phyloP scores from a whole-genome alignment of 2,113 vertebrate species.

The Oryzias woworae region DNA sequence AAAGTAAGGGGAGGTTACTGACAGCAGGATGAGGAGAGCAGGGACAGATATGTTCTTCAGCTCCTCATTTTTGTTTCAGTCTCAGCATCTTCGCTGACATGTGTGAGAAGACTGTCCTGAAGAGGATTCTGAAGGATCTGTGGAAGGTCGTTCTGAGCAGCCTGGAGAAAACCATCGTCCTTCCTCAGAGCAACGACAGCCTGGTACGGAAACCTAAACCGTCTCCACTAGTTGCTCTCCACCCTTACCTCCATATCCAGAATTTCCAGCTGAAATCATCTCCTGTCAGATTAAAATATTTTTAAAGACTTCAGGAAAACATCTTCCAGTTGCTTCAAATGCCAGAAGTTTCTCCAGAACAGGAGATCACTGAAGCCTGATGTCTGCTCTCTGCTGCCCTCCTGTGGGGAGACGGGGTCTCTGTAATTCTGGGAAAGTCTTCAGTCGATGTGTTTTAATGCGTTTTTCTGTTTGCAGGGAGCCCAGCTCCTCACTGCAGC shows the following conservation, averaged over 20 bases:
- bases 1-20: slow-evolving; percentile 81
- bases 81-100: slow-evolving; percentile 91
- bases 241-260: fast-evolving
- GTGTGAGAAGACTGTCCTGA: slow-evolving; percentile 97
- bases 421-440: background rate
- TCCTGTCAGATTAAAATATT: fast-evolving
- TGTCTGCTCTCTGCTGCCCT: slow-evolving; percentile 12
- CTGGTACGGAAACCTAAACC: slow-evolving; percentile 74
- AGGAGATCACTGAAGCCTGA: background rate
- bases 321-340: no score
- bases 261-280: background rate
- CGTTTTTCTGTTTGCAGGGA: slow-evolving; percentile 76
- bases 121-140: slow-evolving; percentile 94
- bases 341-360: no score
- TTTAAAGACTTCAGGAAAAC: no score
- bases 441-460: background rate
- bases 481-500: slow-evolving; percentile 94
- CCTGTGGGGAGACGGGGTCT: slow-evolving; percentile 5
- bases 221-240: no score
- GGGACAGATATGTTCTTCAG: background rate
- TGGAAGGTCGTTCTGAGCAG: slow-evolving; percentile 95
- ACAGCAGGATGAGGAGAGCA: background rate
- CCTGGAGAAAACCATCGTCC: slow-evolving; percentile 90
- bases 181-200: slow-evolving; percentile 92
- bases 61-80: slow-evolving; percentile 60